Evolutionary conservation across 2,797 vertebrate species (phyloP).

Genomic region (Capromys pilorides): DNA sequence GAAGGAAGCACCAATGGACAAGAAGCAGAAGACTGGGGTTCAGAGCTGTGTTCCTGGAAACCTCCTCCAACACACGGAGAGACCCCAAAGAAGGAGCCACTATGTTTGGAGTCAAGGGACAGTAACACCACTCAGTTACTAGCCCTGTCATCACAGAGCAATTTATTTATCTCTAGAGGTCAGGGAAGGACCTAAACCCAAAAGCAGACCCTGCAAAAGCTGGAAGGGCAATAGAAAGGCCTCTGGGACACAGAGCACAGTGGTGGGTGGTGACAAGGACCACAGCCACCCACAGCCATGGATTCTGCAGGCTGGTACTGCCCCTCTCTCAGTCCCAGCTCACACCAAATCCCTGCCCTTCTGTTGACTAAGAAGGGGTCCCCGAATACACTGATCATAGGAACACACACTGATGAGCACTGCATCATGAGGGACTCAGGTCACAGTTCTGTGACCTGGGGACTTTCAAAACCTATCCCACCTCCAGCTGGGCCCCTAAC

Average conservation of each 20-base stretch:
- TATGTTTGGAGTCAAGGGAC: not conserved
- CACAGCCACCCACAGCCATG: not conserved
- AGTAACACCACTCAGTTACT: not conserved
- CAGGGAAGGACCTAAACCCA: not conserved
- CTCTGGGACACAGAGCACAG: too few species aligned
- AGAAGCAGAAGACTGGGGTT: not conserved
- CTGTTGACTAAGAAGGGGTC: not conserved
- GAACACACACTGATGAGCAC: not conserved
- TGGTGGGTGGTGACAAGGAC: not conserved
- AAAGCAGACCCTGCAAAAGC: not conserved
- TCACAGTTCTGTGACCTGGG: not conserved
- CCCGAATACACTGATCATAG: not conserved
- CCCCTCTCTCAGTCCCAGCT: too few species aligned
- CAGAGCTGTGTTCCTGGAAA: not conserved
- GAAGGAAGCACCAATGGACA: not conserved
- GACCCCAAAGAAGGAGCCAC: not conserved
- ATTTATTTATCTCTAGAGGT: not conserved
- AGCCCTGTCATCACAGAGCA: too few species aligned
- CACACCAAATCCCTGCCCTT: not conserved
- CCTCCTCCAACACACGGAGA: too few species aligned
- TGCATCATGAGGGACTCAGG: not conserved
- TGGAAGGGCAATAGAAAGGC: rapidly evolving
- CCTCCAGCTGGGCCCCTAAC: not conserved
- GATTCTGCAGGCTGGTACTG: not conserved
- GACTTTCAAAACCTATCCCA: not conserved